These are phyloP conservation scores for Hartigia nigra DNA, from an alignment of 2,888 invertebrate species.

Conservation along the genomic window DNA sequence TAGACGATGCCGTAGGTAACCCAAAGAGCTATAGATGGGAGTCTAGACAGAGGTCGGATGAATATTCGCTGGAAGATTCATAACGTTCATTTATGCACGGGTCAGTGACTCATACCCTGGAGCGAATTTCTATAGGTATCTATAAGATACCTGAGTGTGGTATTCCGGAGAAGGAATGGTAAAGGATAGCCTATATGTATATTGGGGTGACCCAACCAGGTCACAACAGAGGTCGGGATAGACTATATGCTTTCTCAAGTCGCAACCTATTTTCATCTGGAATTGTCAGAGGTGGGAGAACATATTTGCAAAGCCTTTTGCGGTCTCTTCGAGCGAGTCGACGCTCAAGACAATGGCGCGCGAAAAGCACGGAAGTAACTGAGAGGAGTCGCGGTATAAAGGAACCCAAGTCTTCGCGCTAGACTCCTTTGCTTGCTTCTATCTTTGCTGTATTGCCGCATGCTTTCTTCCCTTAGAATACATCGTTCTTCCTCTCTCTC, in stretches of 20 bases:
- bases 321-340: constrained; percentile 18
- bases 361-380: constrained; percentile 15
- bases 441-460: not conserved
- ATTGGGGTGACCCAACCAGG: not conserved
- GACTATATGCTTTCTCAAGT: constrained; percentile 20
- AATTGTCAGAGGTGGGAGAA: constrained; percentile 21
- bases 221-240: not conserved
- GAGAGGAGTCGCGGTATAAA: constrained; percentile 31
- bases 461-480: not conserved
- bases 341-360: constrained; percentile 37
- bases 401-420: constrained; percentile 26
- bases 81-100: constrained; percentile 49
- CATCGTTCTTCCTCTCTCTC: constrained; percentile 8
- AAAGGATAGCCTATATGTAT: not conserved
- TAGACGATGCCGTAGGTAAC: constrained; percentile 19
- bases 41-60: constrained; percentile 24
- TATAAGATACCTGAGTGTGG: not conserved
- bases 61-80: constrained; percentile 44
- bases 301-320: constrained; percentile 34
- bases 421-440: constrained; percentile 2
- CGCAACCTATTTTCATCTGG: constrained; percentile 38
- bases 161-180: not conserved
- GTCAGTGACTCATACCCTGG: constrained; percentile 42
- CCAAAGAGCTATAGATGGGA: not conserved
- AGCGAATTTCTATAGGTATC: constrained; percentile 13